A percentile compares a stretch with the other conserved stretches of the same genome.
phyloP scores from a whole-genome alignment of 2,113 vertebrate species.

The Etheostoma cragini region DNA sequence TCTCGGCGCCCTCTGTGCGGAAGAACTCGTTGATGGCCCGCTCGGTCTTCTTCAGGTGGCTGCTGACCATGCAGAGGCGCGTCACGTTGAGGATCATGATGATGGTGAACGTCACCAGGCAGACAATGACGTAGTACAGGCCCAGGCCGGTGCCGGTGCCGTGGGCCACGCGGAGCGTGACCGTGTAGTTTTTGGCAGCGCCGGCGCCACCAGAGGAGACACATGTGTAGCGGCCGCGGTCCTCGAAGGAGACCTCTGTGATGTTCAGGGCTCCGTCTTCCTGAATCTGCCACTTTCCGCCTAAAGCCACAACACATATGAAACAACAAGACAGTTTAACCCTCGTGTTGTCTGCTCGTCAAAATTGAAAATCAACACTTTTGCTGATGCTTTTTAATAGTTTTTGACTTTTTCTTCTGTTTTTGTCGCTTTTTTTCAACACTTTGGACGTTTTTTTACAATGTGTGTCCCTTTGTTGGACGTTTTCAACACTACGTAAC shows the following conservation, averaged over 20 bases:
- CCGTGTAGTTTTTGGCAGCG: constrained; percentile 82
- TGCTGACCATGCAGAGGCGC: constrained; percentile 94
- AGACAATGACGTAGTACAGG: constrained; percentile 92
- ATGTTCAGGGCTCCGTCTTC: constrained; percentile 88
- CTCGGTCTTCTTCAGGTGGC: constrained; percentile 94
- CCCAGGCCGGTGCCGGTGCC: constrained; percentile 89
- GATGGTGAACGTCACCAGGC: constrained; percentile 91
- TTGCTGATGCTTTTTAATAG: too few relatives aligned
- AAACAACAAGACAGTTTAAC: background rate
- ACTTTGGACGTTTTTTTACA: too few relatives aligned
- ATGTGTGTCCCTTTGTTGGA: too few relatives aligned
- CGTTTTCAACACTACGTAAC: too few relatives aligned
- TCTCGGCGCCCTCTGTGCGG: constrained; percentile 93
- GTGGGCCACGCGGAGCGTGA: constrained; percentile 91
- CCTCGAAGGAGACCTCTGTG: constrained; percentile 88
- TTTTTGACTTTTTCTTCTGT: too few relatives aligned
- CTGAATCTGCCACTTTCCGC: constrained; percentile 86
- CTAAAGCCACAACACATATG: constrained; percentile 65
- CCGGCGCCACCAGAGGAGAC: constrained; percentile 43
- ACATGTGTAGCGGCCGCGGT: constrained; percentile 93
- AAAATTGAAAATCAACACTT: too few relatives aligned
- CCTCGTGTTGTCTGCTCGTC: too few relatives aligned
- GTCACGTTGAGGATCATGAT: constrained; percentile 92
- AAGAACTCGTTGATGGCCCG: constrained; percentile 97
- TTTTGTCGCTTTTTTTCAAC: too few relatives aligned